Base-by-base conservation (phyloP, 1,140 invertebrate species). In the Dysdera silvatica region DNA sequence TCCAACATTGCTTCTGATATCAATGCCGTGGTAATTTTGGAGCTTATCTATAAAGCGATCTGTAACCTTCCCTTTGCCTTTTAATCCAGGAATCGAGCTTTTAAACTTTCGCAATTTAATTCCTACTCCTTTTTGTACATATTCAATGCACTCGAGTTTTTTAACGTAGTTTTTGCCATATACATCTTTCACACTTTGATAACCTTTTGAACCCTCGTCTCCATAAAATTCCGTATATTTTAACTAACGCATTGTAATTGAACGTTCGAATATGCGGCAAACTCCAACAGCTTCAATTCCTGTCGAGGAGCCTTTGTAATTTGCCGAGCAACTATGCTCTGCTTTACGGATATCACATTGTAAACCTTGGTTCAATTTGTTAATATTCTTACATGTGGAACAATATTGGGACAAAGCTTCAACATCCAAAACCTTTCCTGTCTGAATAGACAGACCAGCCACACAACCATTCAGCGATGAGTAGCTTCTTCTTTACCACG, bases 41-140 rank as follows among this genome's bases (percentile, higher is more conserved):
- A 58, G 31, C 33, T 47, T 57, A 16, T 57, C 28, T 14, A 58
- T 47, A 33, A 58, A 58, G 6, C 3, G n/a, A 32, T 58, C 41
- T 5, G 26, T 47, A 3, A 57, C 14, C 24, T 58, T 32, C 48
- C 40, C 41, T 47, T 33, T 31, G 3, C 55, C 40, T 1, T 20
- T 23, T 3, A 48, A 32, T 8, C 28, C 29, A 12, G 18, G 31
- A 18, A 4, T 4, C 23, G 14, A 32, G 23, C 3, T 32, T 47
- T 58, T 58, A 16, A 58, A 20, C 35, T 47, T 45, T 31, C 41
- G 12, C 2, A 47, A 20, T 14, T 31, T 2, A 18, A 3, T 18
- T n/a, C 29, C 28, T 23, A 58, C 55, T 41, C 40, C 32, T 10
- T 48, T 58, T 24, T 58, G 41, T 10, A 58, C 35, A 43, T 58